Evolutionary conservation across 2,113 vertebrate species (phyloP).

Genomic region (Harpagus bidentatus): DNA sequence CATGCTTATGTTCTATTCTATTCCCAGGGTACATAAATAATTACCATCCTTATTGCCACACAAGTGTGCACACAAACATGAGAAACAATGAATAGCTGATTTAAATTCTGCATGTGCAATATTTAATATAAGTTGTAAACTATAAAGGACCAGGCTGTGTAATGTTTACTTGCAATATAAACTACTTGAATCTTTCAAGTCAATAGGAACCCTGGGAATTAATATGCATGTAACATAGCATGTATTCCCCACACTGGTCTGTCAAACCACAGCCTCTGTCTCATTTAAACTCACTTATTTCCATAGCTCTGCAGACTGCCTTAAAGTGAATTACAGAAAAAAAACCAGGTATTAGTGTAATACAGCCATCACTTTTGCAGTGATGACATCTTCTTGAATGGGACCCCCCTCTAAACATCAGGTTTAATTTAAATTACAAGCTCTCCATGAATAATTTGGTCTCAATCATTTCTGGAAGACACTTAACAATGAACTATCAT

Average conservation of each 20-base stretch:
- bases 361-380: rapidly evolving
- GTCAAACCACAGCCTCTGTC: neutral
- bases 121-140: neutral
- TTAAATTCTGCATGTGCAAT: neutral
- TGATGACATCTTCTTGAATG: neutral
- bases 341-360: rapidly evolving
- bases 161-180: neutral
- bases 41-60: neutral
- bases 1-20: neutral
- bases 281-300: neutral
- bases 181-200: neutral
- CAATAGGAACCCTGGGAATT: neutral
- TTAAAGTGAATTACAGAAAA: neutral
- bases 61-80: neutral
- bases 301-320: neutral
- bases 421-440: neutral
- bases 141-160: neutral
- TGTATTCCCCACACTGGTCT: rapidly evolving
- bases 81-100: neutral
- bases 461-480: neutral
- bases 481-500: neutral
- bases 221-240: rapidly evolving
- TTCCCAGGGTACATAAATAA: neutral
- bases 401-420: neutral
- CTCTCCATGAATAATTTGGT: neutral